Conservation (phyloP, 2,113 vertebrate genomes). For the Petaurus breviceps region DNA sequence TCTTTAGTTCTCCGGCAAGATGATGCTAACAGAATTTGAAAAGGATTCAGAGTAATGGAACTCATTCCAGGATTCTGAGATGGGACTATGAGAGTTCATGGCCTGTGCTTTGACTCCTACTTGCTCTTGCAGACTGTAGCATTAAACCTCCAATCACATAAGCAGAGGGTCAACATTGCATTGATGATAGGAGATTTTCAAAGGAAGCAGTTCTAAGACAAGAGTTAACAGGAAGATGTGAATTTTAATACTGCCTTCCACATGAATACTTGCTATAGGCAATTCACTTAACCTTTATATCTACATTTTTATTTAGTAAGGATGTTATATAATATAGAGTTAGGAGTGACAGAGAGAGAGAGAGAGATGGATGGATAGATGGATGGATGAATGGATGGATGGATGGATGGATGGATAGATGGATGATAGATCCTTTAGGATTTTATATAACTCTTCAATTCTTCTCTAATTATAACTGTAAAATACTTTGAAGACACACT, state of each 20-base stretch:
- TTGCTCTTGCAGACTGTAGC: neutral
- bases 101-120: neutral
- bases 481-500: neutral
- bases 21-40: constrained; percentile 1
- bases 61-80: neutral
- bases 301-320: constrained; percentile 25
- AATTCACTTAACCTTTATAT: constrained; percentile 24
- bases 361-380: neutral
- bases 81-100: neutral
- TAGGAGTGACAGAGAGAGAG: neutral
- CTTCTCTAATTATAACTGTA: neutral
- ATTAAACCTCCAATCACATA: neutral
- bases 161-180: neutral
- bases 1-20: constrained; percentile 6
- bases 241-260: constrained; percentile 19
- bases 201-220: neutral
- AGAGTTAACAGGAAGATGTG: neutral
- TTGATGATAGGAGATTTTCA: neutral
- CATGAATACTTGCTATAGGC: constrained; percentile 13
- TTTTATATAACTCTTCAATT: neutral
- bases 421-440: neutral
- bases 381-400: neutral
- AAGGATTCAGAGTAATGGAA: neutral
- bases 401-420: neutral
- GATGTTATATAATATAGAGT: constrained; percentile 18